phyloP scores from a whole-genome alignment of 2,888 invertebrate genomes.

The Fragum fragum region DNA sequence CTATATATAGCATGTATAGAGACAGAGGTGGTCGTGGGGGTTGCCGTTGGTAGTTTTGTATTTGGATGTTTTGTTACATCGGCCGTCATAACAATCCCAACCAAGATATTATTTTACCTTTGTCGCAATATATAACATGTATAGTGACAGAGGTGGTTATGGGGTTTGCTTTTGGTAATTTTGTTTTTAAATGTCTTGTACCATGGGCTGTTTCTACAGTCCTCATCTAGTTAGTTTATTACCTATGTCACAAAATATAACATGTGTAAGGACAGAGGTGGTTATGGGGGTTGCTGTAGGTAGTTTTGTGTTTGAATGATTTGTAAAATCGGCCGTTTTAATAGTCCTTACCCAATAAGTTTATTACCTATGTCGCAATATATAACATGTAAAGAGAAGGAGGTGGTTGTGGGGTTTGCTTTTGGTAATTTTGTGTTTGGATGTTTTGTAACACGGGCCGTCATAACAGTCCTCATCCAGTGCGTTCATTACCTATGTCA shows the following conservation, averaged over 20 bases:
- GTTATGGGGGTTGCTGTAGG: too few species aligned
- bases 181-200: slow-evolving; percentile 11
- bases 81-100: slow-evolving; percentile 1
- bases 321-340: slow-evolving; percentile 8
- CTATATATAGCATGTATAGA: slow-evolving; percentile 19
- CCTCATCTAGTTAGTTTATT: slow-evolving; percentile 4
- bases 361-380: too few species aligned
- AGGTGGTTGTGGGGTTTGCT: not conserved
- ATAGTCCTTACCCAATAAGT: slow-evolving; percentile 11
- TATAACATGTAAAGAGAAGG: too few species aligned
- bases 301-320: slow-evolving; percentile 13
- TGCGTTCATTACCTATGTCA: slow-evolving; percentile 1
- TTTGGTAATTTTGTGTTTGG: not conserved
- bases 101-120: too few species aligned
- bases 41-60: slow-evolving; percentile 16
- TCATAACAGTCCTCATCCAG: slow-evolving; percentile 17
- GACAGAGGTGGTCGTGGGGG: slow-evolving; percentile 1
- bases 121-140: slow-evolving; percentile 11
- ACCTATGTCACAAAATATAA: slow-evolving; percentile 4
- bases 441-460: slow-evolving; percentile 19
- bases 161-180: slow-evolving; percentile 10
- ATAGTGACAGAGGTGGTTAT: slow-evolving; percentile 8
- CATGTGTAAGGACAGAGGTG: slow-evolving; percentile 4
- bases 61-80: slow-evolving; percentile 15
- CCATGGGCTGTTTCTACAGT: slow-evolving; percentile 10